Conservation (phyloP, 1,140 invertebrate species). For the Tetramorium alpestre region DNA sequence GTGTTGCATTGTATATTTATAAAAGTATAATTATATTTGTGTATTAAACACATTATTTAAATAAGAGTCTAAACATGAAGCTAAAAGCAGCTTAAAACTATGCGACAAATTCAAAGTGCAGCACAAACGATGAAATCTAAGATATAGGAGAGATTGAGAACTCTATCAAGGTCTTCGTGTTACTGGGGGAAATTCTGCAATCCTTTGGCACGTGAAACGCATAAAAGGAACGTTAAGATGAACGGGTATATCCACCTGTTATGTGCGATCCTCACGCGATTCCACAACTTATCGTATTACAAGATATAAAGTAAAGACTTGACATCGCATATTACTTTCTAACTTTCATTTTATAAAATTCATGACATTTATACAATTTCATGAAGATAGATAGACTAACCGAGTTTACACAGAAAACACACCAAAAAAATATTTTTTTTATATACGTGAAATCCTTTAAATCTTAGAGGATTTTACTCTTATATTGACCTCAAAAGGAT, state of each 20-base stretch:
- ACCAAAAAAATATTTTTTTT: neutral
- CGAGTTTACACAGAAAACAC: neutral
- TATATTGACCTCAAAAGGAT: too few relatives aligned
- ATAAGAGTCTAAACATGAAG: neutral
- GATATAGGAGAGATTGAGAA: conserved; percentile 10
- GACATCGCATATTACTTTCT: conserved; percentile 40
- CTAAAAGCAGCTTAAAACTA: neutral
- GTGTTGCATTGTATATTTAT: neutral
- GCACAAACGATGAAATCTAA: neutral
- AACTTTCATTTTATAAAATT: conserved; percentile 12
- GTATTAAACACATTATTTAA: neutral
- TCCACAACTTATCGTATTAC: conserved; percentile 53
- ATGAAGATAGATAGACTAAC: neutral
- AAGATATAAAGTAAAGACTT: conserved; percentile 57
- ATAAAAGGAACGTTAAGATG: neutral
- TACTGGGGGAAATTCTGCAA: neutral
- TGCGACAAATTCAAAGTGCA: neutral
- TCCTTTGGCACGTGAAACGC: conserved; percentile 7
- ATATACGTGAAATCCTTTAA: too few relatives aligned
- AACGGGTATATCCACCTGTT: conserved; percentile 54
- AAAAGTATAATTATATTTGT: neutral
- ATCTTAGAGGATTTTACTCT: too few relatives aligned
- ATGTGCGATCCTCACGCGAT: conserved; percentile 57
- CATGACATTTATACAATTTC: neutral
- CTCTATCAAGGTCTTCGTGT: neutral